phyloP scores from a whole-genome alignment of 92 coral and sea anemone species.

The Epizoanthus fatuus region DNA sequence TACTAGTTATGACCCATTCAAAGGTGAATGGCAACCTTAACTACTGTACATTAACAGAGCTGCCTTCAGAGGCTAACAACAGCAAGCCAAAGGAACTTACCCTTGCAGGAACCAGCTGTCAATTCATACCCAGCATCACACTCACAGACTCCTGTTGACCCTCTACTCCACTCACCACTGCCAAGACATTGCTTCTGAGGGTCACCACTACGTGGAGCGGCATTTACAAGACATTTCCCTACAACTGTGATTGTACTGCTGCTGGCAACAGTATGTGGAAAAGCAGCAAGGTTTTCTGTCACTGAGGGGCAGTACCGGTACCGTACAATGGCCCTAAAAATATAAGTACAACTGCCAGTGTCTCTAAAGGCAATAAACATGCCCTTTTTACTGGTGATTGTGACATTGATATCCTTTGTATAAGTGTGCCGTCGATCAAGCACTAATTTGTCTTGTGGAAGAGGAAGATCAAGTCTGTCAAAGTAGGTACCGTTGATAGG shows the following conservation, averaged over 20 bases:
- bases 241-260: not conserved
- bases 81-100: not conserved
- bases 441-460: not conserved
- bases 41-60: no score
- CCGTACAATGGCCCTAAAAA: not conserved
- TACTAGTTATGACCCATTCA: no score
- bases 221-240: constrained; percentile 8
- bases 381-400: not conserved
- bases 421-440: not conserved
- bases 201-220: not conserved
- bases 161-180: constrained; percentile 14
- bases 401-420: not conserved
- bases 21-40: no score
- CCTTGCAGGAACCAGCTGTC: not conserved
- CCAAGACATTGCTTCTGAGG: constrained; percentile 3
- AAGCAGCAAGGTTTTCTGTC: not conserved
- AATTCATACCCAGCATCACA: not conserved
- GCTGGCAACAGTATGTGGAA: constrained; percentile 1
- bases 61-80: no score
- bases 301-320: not conserved
- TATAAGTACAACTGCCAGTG: constrained; percentile 6
- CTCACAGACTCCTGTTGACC: not conserved
- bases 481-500: constrained; percentile 7
- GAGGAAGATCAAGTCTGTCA: not conserved
- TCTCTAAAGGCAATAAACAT: constrained; percentile 28